A percentile compares a stretch with the other conserved stretches of the same genome.
Evolutionary conservation across 2,113 vertebrate genomes (phyloP).

Genomic region (Circaetus gallicus): DNA sequence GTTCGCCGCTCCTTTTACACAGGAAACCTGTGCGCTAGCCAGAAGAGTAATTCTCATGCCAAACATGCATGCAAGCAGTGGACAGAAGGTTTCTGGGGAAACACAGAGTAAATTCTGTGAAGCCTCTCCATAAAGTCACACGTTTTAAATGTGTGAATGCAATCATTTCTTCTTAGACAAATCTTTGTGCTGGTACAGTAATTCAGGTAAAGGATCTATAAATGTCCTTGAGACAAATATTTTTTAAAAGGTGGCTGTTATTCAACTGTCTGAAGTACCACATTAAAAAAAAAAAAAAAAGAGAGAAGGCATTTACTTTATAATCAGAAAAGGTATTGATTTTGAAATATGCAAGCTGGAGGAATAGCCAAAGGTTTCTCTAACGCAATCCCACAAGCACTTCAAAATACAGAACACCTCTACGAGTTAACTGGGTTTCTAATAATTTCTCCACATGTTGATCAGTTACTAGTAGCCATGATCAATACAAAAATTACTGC

Average conservation of each 20-base stretch:
- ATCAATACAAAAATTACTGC: background rate
- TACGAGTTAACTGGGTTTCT: background rate
- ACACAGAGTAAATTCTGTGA: background rate
- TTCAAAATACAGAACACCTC: background rate
- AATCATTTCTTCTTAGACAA: constrained; percentile 14
- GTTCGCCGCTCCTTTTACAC: background rate
- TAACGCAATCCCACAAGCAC: background rate
- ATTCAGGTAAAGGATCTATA: background rate
- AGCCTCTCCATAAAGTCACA: background rate
- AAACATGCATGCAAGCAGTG: background rate
- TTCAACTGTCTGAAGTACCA: background rate
- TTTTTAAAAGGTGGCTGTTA: background rate
- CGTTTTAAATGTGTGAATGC: background rate
- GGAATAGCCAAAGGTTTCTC: background rate
- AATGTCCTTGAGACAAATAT: background rate
- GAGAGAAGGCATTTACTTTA: background rate
- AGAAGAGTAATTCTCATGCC: constrained; percentile 2
- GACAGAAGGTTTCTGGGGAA: constrained; percentile 20
- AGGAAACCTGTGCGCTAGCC: background rate
- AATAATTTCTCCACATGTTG: background rate
- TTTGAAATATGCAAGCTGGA: background rate
- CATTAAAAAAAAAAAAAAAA: background rate
- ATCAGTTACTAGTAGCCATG: background rate
- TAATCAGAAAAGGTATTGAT: background rate
- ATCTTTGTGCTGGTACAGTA: background rate